Evolutionary conservation across 2,113 vertebrate genomes (phyloP), one percentile per base, ranked within the genome.

Genomic region (Elgaria multicarinata): DNA sequence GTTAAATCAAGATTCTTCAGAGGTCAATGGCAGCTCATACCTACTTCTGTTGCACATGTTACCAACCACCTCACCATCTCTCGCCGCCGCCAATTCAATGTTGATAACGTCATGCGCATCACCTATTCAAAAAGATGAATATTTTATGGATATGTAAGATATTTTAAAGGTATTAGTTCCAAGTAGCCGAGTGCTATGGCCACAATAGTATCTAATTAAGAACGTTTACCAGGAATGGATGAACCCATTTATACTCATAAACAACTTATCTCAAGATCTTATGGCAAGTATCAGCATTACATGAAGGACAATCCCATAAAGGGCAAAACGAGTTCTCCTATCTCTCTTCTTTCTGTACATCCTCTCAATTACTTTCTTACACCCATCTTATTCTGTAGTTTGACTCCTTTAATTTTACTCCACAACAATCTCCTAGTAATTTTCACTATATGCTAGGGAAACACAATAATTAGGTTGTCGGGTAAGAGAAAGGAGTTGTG

Each of bases 61-160:
- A 98, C 98, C 94, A 98, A 94, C 98, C 98, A 98, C 91, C 98
- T 96, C 94, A 98, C 98, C 98, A 98, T 98, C 93, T 98, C 98
- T 87, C 98, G 96, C 3, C 98, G 96, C 42, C 98, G 96, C 98
- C 98, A 98, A 83, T 98, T 98, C 95, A 98, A 91, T 1, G 98
- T 98, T 78, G 98, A 98, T 90, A 98, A 90, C 0, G 98, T 98
- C 98, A 98, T 98, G 75, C 98, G 95, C 98, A 98, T 98, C 90
- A 98, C 98, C 98, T 98, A 55, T 87, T 90, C 83, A 88, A 91
- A 90, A 31, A 91, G 24, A 44, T 4, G 24, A 13, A 20, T 39
- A 42, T 55, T 75, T 64, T 42, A 53, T 71, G 81, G 4, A 74
- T 81, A 55, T 33, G 71, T 75, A 92, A 83, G 22, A 88, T 42